Evolutionary conservation across 2,113 vertebrate genomes (phyloP).

Genomic region (Rhabdornis inornatus): DNA sequence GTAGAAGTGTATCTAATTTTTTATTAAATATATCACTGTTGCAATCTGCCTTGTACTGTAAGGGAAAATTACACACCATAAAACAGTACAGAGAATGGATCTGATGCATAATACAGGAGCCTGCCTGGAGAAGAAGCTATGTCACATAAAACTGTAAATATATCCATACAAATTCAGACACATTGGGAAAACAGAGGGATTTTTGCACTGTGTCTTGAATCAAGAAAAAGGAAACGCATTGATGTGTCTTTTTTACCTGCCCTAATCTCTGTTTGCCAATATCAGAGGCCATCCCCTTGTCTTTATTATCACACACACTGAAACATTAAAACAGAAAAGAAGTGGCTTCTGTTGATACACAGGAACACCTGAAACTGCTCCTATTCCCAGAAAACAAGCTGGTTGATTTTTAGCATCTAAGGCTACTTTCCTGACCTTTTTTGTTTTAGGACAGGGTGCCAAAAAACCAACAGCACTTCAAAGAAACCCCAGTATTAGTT

Average conservation of each 20-base stretch:
- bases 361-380: background rate
- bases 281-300: background rate
- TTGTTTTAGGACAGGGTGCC: background rate
- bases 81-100: conserved; percentile 46
- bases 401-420: background rate
- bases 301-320: background rate
- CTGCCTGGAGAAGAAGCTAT: conserved; percentile 34
- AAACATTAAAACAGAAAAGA: background rate
- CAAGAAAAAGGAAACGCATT: background rate
- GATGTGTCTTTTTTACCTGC: background rate
- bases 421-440: background rate
- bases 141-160: conserved; percentile 20
- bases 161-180: background rate
- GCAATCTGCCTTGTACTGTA: conserved; percentile 46
- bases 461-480: background rate
- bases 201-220: background rate
- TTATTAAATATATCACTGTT: conserved; percentile 48
- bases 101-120: conserved; percentile 55
- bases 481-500: background rate
- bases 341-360: background rate
- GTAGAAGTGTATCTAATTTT: conserved; percentile 59
- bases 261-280: background rate
- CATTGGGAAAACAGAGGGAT: background rate
- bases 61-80: conserved; percentile 49
- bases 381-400: background rate